Base-by-base conservation (phyloP, 1,140 invertebrate genomes). In the Zaprionus camerounensis region DNA sequence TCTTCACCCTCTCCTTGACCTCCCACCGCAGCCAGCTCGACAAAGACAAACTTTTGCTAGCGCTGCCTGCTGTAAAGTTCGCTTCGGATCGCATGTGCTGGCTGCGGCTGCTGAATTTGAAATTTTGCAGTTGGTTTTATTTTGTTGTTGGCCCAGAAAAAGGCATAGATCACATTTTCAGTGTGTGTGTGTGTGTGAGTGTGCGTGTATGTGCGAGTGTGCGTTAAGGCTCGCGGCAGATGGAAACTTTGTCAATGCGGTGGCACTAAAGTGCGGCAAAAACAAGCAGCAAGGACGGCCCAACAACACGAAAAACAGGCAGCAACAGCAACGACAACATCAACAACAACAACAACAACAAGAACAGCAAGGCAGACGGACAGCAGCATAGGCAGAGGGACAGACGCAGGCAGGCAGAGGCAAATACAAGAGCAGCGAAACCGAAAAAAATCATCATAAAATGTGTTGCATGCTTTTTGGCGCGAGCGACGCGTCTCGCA, bases 31-130 rank as follows among this genome's bases (percentile, higher is more conserved):
- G 9, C 3, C 31, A 72, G 12, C 17, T 34, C 22, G 38, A 51
- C 63, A 90, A 84, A 90, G 85, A 81, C 84, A 76, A 88, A 88
- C 69, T 88, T 90, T 87, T 79, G 69, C 57, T 55, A 20, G 6
- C n/a, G 44, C 46, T 79, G 77, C 71, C 59, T 73, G 75, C 61
- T 56, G 56, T 26, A 69, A 77, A 74, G 55, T 76, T 76, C 56
- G 26, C 49, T 49, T 61, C 62, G 65, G 82, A 85, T 80, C 82
- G 84, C 84, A 88, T 83, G 81, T 88, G 84, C 80, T 80, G 74
- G 67, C 81, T 88, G 84, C 68, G 83, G 83, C 83, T 90, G 84
- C 70, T 88, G 85, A 88, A 85, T 88, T 84, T 81, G 65, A 90
- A 90, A 88, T 88, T 90, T 87, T 80, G 49, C 73, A 82, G 80